A percentile compares a stretch with the other conserved stretches of the same genome.
Conservation (phyloP, 2,888 invertebrate species). For the Cheilosia vernalis region DNA sequence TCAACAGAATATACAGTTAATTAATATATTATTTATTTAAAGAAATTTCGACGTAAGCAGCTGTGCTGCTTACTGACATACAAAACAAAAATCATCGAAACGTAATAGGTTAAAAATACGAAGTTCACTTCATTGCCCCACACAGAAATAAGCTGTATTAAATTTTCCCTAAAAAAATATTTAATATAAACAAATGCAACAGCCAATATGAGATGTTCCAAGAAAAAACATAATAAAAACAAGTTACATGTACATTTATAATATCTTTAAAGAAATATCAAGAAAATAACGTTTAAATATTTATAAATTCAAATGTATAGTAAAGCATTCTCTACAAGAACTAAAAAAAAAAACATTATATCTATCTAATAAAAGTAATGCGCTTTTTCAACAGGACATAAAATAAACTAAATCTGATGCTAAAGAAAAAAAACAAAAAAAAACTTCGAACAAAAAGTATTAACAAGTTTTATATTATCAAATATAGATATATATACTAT, state of each 20-base stretch:
- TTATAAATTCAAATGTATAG: conserved; percentile 44
- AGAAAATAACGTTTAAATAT: conserved; percentile 47
- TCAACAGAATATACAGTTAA: conserved; percentile 40
- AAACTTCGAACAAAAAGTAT: conserved; percentile 73
- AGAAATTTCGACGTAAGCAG: conserved; percentile 42
- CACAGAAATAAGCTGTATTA: not conserved
- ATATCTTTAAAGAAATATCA: conserved; percentile 34
- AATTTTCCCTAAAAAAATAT: conserved; percentile 8
- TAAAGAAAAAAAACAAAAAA: conserved; percentile 51
- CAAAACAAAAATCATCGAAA: conserved; percentile 64
- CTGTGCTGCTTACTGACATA: conserved; percentile 48
- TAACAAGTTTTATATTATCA: conserved; percentile 71
- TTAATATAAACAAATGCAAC: conserved; percentile 36
- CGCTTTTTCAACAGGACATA: conserved; percentile 60
- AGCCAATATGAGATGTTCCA: conserved; percentile 72
- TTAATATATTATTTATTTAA: conserved; percentile 49
- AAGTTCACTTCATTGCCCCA: conserved; percentile 49
- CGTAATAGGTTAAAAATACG: conserved; percentile 29
- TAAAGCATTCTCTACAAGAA: conserved; percentile 44
- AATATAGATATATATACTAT: conserved; percentile 65
- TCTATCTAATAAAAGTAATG: conserved; percentile 61
- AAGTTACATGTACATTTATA: conserved; percentile 53
- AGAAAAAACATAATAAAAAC: conserved; percentile 10
- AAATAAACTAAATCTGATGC: conserved; percentile 41
- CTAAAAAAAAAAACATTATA: conserved; percentile 4